Base-by-base conservation (phyloP, 2,888 invertebrate species). In the Xestobium rufovillosum region DNA sequence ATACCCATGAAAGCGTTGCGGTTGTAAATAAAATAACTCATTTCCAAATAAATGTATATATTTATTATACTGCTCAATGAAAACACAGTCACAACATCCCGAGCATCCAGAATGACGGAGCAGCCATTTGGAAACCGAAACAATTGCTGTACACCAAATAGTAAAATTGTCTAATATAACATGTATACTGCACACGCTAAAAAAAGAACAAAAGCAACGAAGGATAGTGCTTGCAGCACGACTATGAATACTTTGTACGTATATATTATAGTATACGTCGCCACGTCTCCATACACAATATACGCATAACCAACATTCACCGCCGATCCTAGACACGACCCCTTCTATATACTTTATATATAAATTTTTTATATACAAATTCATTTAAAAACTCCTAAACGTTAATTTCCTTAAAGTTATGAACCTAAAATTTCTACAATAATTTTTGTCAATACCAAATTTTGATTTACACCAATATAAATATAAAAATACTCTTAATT, bases 51-150 rank as follows among this genome's bases (percentile, higher is more conserved):
- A 77, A 78, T 77, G 77, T 77, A 78, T 77, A 77, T 77, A 76
- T 77, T 77, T 77, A 77, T 77, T 77, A 76, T 73, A 77, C 74
- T 75, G 77, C 73, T 67, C 75, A 76, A 75, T 76, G 71, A 76
- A 66, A 77, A 67, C 68, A 67, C 66, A 66, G 65, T 66, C 64
- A 66, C 67, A 67, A 66, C 63, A 61, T 65, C 60, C 56, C 65
- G 65, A 63, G 53, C 52, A 45, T 45, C 56, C 58, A 49, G 42
- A 38, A 31, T 41, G 48, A 47, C 39, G 45, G 35, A 41, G 47
- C 48, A 44, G 48, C 41, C 47, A 43, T 39, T 41, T 46, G 45
- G 39, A 44, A 44, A 59, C 60, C 66, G 65, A 63, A 65, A 65
- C 55, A 63, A 63, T 66, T 67, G 66, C 65, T 65, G 67, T 67